Conservation (phyloP, 2,113 vertebrate species). For the Amia ocellicauda region DNA sequence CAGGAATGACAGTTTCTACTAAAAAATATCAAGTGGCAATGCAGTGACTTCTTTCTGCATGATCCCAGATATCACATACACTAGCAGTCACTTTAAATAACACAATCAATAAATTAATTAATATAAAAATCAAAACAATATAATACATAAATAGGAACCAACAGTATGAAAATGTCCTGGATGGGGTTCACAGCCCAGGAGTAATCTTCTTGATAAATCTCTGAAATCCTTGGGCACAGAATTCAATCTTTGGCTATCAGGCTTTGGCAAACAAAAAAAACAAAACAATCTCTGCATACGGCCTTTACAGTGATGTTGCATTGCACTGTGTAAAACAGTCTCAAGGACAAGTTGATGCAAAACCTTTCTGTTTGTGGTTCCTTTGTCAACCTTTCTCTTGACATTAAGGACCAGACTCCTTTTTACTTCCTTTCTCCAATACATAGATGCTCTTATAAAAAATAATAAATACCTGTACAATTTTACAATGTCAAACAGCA, state of each 20-base stretch:
- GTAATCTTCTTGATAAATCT: constrained; percentile 39
- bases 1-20: neutral
- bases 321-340: constrained; percentile 7
- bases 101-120: constrained; percentile 21
- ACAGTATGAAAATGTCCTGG: constrained; percentile 28
- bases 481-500: constrained; percentile 61
- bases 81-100: constrained; percentile 1
- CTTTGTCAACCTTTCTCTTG: constrained; percentile 5
- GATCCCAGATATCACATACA: constrained; percentile 37
- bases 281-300: constrained; percentile 72
- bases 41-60: constrained; percentile 17
- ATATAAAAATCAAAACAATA: constrained; percentile 18
- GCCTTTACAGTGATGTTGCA: constrained; percentile 43
- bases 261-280: constrained; percentile 82
- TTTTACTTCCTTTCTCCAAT: constrained; percentile 11
- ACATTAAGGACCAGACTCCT: constrained; percentile 31
- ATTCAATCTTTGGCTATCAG: constrained; percentile 94
- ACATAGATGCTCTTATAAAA: constrained; percentile 47
- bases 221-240: constrained; percentile 67
- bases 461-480: constrained; percentile 64
- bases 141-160: constrained; percentile 30
- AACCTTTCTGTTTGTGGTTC: neutral
- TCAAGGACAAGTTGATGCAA: constrained; percentile 6
- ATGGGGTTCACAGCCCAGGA: constrained; percentile 31
- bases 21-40: constrained; percentile 35